Base-by-base conservation (phyloP, 2,113 vertebrate species). In the Mesoclemmys tuberculata region DNA sequence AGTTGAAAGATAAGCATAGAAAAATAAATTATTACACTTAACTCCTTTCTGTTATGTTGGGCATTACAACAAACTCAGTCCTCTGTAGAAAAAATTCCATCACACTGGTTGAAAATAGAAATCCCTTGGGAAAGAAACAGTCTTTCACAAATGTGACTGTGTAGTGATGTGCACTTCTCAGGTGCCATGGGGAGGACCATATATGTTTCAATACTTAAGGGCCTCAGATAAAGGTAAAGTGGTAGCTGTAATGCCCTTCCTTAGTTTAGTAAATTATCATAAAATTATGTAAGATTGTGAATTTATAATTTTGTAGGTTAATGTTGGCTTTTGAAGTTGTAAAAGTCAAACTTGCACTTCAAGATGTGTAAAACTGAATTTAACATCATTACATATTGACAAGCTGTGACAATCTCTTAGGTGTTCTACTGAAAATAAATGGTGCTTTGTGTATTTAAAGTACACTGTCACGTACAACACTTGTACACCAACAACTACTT, bases 111-210 rank as follows among this genome's bases (percentile, higher is more conserved):
- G 8, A 14, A 80, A 74, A 16, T 10, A 51, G 51, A 41, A 38
- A 55, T 51, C 22, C 16, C 21, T 41, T 5, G 38, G 22, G 22
- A 38, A 51, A 81, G 51, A 46, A 71, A 1, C 13, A 78, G 4
- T 16, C 16, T 1, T 10, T 75, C 13, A 5, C 27, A 27, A 1
- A 1, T 0, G 44, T 1, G 41, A 64, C 0, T 24, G 1, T 18
- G 3, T 12, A 3, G 84, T 29, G 44, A 82, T 90, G 82, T 77
- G 4, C 58, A 22, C 3, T 29, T 0, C 31, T 8, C 2, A 27
- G 3, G 51, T 27, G 0, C 64, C 18, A 38, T 11, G 9, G 21
- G 19, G 35, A 71, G n/a, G 19, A n/a, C 19, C 19, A 38, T n/a
- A 38, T 68, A 10, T 68, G 35, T 18, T n/a, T 3, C 26, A 9